These are phyloP conservation scores for Dissostichus mawsoni DNA, from an alignment of 2,113 vertebrate species.

Conservation along the genomic window DNA sequence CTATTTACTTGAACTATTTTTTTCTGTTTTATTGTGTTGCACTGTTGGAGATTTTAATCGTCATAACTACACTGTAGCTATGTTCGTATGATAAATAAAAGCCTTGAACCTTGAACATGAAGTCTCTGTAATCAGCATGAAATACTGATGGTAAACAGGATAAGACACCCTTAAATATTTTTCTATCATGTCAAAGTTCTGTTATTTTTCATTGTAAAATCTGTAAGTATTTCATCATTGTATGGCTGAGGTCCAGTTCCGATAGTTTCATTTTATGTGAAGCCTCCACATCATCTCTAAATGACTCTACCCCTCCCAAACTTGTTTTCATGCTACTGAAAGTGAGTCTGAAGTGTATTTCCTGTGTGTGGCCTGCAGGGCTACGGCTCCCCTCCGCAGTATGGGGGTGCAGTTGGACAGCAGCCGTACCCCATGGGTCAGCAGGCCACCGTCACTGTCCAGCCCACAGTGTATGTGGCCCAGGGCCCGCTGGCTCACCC, in stretches of 20 bases:
- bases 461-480: constrained; percentile 69
- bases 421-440: constrained; percentile 22
- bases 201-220: neutral
- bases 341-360: neutral
- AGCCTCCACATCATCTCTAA: neutral
- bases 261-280: neutral
- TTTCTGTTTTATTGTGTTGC: too few species aligned
- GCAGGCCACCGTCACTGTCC: constrained; percentile 42
- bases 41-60: too few species aligned
- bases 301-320: too few species aligned
- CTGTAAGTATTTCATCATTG: neutral
- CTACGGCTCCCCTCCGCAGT: constrained; percentile 5
- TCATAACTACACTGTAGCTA: too few species aligned
- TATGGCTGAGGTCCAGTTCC: neutral
- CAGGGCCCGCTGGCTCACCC: constrained; percentile 50
- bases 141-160: neutral
- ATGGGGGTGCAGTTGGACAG: constrained; percentile 25
- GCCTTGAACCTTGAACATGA: neutral
- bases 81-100: too few species aligned
- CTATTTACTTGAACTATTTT: too few species aligned
- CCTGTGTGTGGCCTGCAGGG: constrained; percentile 19
- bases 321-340: neutral
- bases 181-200: too few species aligned
- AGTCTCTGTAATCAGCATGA: neutral
- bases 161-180: neutral